Evolutionary conservation across 2,113 vertebrate genomes (phyloP), one percentile per base, ranked within the genome.

Genomic region (Puffinus mauretanicus): DNA sequence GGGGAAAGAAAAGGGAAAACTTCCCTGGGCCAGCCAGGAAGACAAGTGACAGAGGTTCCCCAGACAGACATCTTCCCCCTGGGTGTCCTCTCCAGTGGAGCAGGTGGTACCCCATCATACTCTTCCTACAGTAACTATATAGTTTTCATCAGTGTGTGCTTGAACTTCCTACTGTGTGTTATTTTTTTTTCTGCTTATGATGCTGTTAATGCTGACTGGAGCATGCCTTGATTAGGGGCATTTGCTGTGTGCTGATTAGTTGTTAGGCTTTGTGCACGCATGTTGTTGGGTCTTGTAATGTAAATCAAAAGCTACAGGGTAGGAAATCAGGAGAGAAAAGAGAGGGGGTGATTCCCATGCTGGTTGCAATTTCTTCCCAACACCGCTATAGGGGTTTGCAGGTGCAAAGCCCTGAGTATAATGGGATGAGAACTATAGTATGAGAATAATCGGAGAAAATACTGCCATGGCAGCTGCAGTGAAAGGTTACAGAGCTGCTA

Each of bases 211-310:
- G 67, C 32, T 71, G 62, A 25, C 42, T 16, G 14, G 49, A 27
- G 7, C 29, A 18, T 71, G 49, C 42, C 64, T 67, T 64, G 52
- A 36, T 46, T 26, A 82, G 46, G 21, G 47, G 29, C 36, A 47
- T 5, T 52, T 73, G 34, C 52, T 46, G n/a, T 49, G 17, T 10
- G n/a, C 0, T 0, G 19, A 19, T 54, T 6, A 24, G 14, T 47
- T 79, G 25, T 42, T 32, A 46, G 22, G 34, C 22, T 78, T 73
- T 52, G 16, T 58, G 34, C 11, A 3, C 69, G 54, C 13, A 1
- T 44, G 8, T 11, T 58, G 14, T 49, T 70, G 51, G 7, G 32
- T 60, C 32, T 49, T 84, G 26, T n/a, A 8, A 44, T 32, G 51
- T 11, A 32, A 46, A 42, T 27, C 46, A 24, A 60, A 80, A 87